Evolutionary conservation across 2,888 invertebrate species (phyloP), one percentile per base, ranked within the genome.

Genomic region (Sipha maydis): DNA sequence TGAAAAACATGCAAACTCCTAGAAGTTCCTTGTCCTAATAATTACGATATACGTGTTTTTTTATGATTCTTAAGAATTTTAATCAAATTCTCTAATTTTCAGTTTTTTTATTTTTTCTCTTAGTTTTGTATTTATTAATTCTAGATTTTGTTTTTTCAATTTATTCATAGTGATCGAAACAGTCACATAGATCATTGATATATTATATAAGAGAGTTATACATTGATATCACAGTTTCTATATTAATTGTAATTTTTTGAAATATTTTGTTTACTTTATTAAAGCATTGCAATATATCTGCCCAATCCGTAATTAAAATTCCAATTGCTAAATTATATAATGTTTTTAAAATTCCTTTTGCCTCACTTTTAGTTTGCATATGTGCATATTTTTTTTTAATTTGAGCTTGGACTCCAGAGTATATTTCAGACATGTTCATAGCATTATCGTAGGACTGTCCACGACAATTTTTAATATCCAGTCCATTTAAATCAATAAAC

Each of bases 341-440:
- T n/a, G n/a, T n/a, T n/a, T n/a, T n/a, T n/a, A n/a, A n/a, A n/a
- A n/a, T n/a, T n/a, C n/a, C n/a, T n/a, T n/a, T n/a, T n/a, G n/a
- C n/a, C n/a, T n/a, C n/a, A n/a, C n/a, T n/a, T n/a, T n/a, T n/a
- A n/a, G n/a, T n/a, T n/a, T n/a, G n/a, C n/a, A n/a, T 41, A 76
- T 75, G 34, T 34, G 21, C 38, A 34, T 61, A 73, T 38, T 38
- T 21, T 75, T 73, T 61, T 84, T 54, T 34, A 84, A 84, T 84
- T 38, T 76, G 73, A 56, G 84, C 83, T 83, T 83, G 83, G 9
- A 83, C 54, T 19, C 83, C 71, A 73, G 83, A 83, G 5, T 83
- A 83, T 83, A 71, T 83, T 83, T 69, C 83, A n/a, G 48, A 71
- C 69, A 83, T 67, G 69, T 73, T 54, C 71, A 48, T 31, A 48